phyloP scores from a whole-genome alignment of 2,797 vertebrate genomes.

The Macrochelys suwanniensis region DNA sequence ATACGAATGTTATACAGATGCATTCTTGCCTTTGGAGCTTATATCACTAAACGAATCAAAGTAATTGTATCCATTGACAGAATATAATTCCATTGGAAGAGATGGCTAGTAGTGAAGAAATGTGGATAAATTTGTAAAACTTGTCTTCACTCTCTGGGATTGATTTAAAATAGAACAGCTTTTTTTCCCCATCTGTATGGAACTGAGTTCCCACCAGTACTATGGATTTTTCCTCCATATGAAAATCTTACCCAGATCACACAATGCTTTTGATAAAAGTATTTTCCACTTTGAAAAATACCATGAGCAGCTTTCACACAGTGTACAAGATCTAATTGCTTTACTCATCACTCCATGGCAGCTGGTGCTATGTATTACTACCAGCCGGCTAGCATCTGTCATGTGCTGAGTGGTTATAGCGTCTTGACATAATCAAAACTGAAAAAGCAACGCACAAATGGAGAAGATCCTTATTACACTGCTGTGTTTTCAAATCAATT shows the following conservation, averaged over 20 bases:
- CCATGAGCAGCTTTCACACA: neutral
- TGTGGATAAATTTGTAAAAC: conserved; percentile 27
- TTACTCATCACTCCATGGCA: neutral
- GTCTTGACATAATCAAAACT: neutral
- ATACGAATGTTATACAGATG: conserved; percentile 31
- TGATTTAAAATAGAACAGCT: neutral
- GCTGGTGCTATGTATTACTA: neutral
- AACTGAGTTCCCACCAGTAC: rapidly evolving
- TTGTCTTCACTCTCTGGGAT: neutral
- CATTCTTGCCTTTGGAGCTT: conserved; percentile 20
- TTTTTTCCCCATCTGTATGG: neutral
- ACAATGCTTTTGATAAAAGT: neutral
- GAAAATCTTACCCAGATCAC: neutral
- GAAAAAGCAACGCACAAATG: conserved; percentile 23
- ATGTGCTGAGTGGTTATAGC: neutral
- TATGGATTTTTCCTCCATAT: neutral
- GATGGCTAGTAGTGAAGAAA: conserved; percentile 36
- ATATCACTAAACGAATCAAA: conserved; percentile 41
- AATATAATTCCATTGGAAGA: conserved; percentile 37
- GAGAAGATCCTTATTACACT: neutral
- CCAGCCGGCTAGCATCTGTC: neutral
- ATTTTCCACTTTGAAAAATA: neutral
- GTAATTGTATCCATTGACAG: conserved; percentile 33
- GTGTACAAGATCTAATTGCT: neutral
- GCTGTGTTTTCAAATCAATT: neutral